A percentile compares a stretch with the other conserved stretches of the same genome.
Evolutionary conservation across 2,888 invertebrate genomes (phyloP).

Genomic region (Pachydiplax longipennis): DNA sequence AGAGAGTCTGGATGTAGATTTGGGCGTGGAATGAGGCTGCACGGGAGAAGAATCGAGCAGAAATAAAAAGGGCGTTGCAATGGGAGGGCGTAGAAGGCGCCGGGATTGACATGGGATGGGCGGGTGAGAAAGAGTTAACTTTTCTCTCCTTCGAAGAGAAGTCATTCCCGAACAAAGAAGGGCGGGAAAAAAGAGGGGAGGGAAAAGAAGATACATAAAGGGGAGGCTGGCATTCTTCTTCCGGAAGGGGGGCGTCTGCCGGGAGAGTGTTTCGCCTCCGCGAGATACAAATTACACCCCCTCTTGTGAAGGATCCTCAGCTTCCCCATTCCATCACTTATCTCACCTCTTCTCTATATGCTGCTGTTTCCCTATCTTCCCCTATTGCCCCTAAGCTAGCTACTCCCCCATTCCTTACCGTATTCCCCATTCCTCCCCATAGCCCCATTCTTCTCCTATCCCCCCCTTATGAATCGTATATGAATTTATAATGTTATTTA

Average conservation of each 20-base stretch:
- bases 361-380: not conserved
- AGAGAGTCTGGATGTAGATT: conserved; percentile 27
- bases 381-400: not conserved
- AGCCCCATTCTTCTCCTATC: too few species aligned
- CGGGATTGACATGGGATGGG: conserved; percentile 2
- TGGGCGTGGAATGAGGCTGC: not conserved
- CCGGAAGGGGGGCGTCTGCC: not conserved
- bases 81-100: not conserved
- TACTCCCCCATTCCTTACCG: too few species aligned
- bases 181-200: not conserved
- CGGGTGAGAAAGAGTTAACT: conserved; percentile 36
- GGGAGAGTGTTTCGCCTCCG: not conserved
- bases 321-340: not conserved
- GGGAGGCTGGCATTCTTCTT: not conserved
- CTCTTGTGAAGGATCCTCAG: not conserved
- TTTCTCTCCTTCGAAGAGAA: not conserved
- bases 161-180: not conserved
- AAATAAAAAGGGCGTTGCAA: not conserved
- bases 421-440: not conserved
- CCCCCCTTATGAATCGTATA: too few species aligned
- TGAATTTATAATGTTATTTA: too few species aligned
- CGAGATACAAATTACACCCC: conserved; percentile 35
- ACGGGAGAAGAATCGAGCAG: not conserved
- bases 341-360: not conserved
- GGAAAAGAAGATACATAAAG: not conserved